Base-by-base conservation (phyloP, 2,113 vertebrate species). In the Rhizomys pruinosus region DNA sequence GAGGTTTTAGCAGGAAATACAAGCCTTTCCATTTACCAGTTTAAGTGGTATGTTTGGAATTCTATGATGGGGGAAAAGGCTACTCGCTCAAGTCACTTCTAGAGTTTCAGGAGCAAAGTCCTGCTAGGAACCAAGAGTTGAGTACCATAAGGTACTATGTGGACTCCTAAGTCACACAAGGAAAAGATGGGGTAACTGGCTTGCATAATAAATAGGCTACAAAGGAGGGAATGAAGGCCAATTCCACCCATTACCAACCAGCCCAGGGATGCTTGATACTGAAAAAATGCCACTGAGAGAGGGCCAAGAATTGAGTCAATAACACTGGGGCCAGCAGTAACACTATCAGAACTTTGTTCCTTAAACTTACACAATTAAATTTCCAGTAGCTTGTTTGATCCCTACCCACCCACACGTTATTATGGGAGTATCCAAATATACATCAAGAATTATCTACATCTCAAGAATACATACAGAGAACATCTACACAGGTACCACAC, bases 381-480 rank as follows among this genome's bases (percentile, higher is more conserved):
- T 64, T 12, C 74, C 34, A n/a, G 44, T 72, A 20, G 5, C 52
- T 66, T 59, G 25, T 52, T 27, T 8, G 0, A 32, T 22, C 52
- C 32, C 47, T 11, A 52, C 11, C 47, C 47, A 52, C 11, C 47
- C 39, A 22, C 4, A 2, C 80, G 44, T 78, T 74, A 76, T 17
- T 55, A 73, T 68, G 55, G 55, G 89, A 86, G 74, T 27, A n/a
- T 55, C 82, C 55, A 87, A 82, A 86, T n/a, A n/a, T n/a, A n/a
- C 12, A 81, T 15, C 55, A 89, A n/a, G 59, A 59, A 84, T 73
- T 85, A 73, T n/a, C n/a, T n/a, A n/a, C n/a, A n/a, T n/a, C n/a
- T n/a, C n/a, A n/a, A n/a, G n/a, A n/a, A n/a, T n/a, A n/a, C n/a
- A n/a, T 37, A 55, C 0, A 77, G 20, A 42, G 37, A 90, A 74